Conservation (phyloP, 2,888 invertebrate genomes). For the Phortica okadai region DNA sequence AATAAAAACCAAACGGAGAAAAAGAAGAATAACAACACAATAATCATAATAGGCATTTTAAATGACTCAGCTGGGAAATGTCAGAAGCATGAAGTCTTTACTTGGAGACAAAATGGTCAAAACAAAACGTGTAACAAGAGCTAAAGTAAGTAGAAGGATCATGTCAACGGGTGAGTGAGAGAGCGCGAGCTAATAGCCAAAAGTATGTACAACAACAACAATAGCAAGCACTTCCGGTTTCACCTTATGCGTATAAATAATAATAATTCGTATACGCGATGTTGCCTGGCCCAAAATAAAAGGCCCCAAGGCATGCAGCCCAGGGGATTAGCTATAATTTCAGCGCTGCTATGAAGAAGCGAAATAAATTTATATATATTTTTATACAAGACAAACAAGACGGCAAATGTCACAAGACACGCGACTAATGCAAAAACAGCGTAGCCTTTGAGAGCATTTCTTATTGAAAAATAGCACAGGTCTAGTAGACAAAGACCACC, state of each 20-base stretch:
- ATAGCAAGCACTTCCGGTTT: neutral
- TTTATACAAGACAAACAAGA: neutral
- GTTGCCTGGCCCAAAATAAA: too few species aligned
- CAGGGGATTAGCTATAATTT: constrained; percentile 22
- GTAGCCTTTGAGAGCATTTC: neutral
- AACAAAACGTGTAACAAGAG: neutral
- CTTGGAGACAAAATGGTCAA: neutral
- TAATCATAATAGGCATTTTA: constrained; percentile 29
- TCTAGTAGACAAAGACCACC: neutral
- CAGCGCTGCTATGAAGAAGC: neutral
- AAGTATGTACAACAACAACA: neutral
- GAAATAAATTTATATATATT: neutral
- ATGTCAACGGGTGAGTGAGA: neutral
- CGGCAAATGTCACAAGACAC: neutral
- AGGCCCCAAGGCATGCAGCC: neutral
- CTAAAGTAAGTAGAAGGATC: neutral
- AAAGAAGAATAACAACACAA: constrained; percentile 8
- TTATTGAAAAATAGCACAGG: constrained; percentile 13
- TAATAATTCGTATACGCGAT: neutral
- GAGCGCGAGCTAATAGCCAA: neutral
- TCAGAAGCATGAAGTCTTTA: neutral
- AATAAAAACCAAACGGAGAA: neutral
- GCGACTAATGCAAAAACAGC: neutral
- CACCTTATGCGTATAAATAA: neutral
- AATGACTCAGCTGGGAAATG: constrained; percentile 24